A percentile compares a stretch with the other conserved stretches of the same genome.
phyloP scores from a whole-genome alignment of 2,113 vertebrate genomes.

The Phalacrocorax brasilianus region DNA sequence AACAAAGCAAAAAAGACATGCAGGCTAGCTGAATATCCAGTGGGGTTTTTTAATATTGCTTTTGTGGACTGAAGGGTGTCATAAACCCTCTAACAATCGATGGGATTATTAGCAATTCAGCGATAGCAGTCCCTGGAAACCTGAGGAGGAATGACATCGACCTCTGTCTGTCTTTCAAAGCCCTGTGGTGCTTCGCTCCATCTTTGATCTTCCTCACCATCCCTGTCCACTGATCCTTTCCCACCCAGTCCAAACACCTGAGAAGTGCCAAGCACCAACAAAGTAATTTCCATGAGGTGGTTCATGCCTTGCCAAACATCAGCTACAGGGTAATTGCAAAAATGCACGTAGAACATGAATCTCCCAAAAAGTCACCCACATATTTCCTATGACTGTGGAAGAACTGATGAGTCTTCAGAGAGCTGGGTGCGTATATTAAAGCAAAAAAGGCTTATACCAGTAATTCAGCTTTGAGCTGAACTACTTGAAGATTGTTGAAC shows the following conservation, averaged over 20 bases:
- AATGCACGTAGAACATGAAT: neutral
- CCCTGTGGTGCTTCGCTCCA: neutral
- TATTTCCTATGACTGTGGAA: neutral
- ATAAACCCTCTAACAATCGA: neutral
- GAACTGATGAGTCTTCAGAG: neutral
- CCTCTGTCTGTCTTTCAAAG: neutral
- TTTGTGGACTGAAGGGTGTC: neutral
- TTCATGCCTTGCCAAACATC: neutral
- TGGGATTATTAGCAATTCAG: neutral
- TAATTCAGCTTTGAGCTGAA: neutral
- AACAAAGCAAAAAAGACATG: neutral
- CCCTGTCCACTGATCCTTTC: neutral
- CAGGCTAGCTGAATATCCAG: neutral
- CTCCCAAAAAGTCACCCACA: neutral
- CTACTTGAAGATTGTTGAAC: neutral
- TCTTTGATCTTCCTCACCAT: neutral
- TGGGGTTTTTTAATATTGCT: neutral
- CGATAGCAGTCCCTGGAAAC: neutral
- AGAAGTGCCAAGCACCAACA: neutral
- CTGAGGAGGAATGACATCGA: neutral
- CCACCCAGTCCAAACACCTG: neutral
- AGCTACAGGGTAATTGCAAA: neutral
- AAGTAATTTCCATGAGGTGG: neutral
- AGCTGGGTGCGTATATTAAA: neutral
- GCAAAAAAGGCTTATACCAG: neutral